These are phyloP conservation scores for Notechis scutatus DNA, from an alignment of 2,113 vertebrate species.

Conservation along the genomic window DNA sequence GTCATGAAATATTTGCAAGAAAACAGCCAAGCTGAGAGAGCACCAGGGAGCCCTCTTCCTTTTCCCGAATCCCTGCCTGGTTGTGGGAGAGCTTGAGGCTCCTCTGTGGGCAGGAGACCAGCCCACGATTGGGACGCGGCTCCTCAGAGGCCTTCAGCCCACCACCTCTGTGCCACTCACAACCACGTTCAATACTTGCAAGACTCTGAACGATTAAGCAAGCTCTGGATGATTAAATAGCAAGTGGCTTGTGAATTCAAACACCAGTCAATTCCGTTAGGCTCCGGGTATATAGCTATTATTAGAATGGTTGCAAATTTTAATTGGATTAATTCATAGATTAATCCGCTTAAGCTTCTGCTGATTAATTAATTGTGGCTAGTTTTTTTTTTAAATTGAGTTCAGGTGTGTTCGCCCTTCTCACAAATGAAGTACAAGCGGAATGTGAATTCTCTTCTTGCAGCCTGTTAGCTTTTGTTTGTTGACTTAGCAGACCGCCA, in stretches of 20 bases:
- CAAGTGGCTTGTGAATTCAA: not conserved
- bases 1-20: too few relatives aligned
- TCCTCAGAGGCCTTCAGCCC: not conserved
- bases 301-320: not conserved
- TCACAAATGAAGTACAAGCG: not conserved
- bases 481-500: not conserved
- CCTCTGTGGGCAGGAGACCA: not conserved
- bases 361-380: not conserved
- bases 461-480: too few relatives aligned
- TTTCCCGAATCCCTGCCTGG: not conserved
- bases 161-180: not conserved
- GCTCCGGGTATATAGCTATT: not conserved
- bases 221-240: not conserved
- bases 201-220: not conserved
- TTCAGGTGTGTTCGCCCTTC: not conserved
- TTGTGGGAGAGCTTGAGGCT: not conserved
- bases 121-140: not conserved
- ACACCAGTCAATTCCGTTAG: not conserved
- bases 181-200: not conserved
- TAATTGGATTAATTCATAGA: slow-evolving; percentile 14
- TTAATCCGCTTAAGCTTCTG: not conserved
- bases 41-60: not conserved
- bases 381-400: not conserved
- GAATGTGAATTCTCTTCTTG: not conserved
- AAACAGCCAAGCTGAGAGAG: not conserved